These are phyloP conservation scores for Potamarius usumacintae DNA, from an alignment of 2,113 vertebrate genomes.

Conservation along the genomic window DNA sequence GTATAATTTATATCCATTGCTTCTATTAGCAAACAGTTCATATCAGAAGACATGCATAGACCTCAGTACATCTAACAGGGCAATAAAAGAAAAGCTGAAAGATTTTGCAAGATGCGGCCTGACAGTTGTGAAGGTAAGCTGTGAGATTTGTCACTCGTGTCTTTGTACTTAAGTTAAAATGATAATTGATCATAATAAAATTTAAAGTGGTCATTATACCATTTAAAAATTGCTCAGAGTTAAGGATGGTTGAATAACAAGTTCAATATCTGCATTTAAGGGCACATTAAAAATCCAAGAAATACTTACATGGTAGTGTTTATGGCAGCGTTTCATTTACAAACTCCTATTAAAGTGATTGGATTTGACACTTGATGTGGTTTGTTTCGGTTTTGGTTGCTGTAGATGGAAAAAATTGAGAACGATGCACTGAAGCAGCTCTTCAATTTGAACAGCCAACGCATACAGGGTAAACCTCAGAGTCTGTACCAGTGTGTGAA, in stretches of 20 bases:
- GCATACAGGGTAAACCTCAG: background rate
- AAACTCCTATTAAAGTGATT: background rate
- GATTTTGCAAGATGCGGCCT: constrained; percentile 61
- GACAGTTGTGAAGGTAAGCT: constrained; percentile 70
- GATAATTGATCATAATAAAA: background rate
- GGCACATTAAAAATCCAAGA: background rate
- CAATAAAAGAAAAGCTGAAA: rapidly evolving
- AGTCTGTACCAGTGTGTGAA: constrained; percentile 77
- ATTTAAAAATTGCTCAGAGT: background rate
- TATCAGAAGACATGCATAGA: background rate
- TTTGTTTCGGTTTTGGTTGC: background rate
- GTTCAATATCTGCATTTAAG: background rate
- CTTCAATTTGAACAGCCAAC: constrained; percentile 71
- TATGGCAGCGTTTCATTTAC: background rate
- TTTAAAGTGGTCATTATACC: background rate
- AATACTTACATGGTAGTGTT: background rate
- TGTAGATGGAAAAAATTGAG: constrained; percentile 77
- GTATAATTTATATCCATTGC: background rate
- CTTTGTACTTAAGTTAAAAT: background rate
- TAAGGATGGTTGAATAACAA: background rate
- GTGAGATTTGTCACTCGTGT: background rate
- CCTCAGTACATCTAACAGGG: rapidly evolving
- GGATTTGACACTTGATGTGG: background rate
- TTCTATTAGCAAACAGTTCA: background rate
- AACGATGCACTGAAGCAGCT: constrained; percentile 68